A percentile compares a stretch with the other conserved stretches of the same genome.
phyloP scores from a whole-genome alignment of 2,888 invertebrate genomes.

The Amaurobius ferox region DNA sequence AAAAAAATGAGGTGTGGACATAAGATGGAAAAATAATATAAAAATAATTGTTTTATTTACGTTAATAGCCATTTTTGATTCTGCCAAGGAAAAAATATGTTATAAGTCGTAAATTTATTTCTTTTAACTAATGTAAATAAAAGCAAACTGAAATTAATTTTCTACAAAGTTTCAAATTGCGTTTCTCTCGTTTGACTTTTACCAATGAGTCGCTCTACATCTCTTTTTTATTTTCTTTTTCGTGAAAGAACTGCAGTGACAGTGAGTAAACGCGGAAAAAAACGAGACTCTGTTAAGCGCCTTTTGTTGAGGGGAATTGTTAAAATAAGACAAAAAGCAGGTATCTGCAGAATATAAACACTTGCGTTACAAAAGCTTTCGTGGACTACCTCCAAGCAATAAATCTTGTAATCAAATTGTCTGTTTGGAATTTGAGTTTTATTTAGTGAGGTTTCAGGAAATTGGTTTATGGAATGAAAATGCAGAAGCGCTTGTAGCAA shows the following conservation, averaged over 20 bases:
- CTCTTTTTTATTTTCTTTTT: neutral
- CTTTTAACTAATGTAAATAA: no score
- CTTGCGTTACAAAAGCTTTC: neutral
- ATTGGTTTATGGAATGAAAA: neutral
- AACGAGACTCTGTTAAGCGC: neutral
- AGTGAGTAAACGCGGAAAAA: neutral
- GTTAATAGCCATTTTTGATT: no score
- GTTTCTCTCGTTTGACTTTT: no score
- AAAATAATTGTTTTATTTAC: no score
- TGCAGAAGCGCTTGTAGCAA: neutral
- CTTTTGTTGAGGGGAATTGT: neutral
- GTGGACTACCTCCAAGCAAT: constrained; percentile 7
- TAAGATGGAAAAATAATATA: no score
- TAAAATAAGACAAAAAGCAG: neutral
- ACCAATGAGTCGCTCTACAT: no score
- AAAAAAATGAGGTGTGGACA: no score
- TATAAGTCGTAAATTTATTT: no score
- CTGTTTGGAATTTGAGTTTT: neutral
- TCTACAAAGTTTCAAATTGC: no score
- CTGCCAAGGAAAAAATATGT: no score
- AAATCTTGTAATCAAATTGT: constrained; percentile 25
- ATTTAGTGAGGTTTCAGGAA: neutral
- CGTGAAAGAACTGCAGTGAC: neutral
- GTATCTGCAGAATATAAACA: neutral
- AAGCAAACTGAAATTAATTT: no score